Evolutionary conservation across 2,888 invertebrate species (phyloP), one percentile per base, ranked within the genome.

Genomic region (Diarsia rubi): DNA sequence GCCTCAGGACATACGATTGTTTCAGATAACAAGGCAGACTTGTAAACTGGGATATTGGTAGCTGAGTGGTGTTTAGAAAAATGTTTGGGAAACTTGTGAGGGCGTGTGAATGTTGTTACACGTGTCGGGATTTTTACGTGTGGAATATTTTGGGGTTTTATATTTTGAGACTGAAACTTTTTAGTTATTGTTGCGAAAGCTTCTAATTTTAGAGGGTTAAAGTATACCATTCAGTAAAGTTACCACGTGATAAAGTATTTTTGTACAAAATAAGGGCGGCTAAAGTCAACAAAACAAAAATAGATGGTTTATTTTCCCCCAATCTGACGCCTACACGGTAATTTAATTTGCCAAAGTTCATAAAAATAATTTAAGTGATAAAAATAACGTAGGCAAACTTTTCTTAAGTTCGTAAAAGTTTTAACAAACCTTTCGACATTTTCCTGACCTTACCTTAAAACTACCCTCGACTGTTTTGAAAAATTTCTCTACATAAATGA

Each of bases 1-100:
- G 92, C 93, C 93, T 89, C 90, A 91, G 92, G 93, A 92, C 92
- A 92, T 81, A 88, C 91, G 93, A 94, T 94, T 91, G 95, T 91
- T 92, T 88, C 86, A 89, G 90, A 89, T 92, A 93, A 92, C 85
- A 82, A 82, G 81, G 79, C 80, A 70, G 68, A 78, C 69, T 86
- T 87, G 83, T 84, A 88, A 88, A 88, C 89, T 86, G 86, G 87
- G 81, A 87, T 89, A 88, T 84, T 86, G 84, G 83, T 75, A 70
- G 75, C 75, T 78, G 80, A 85, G 73, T 83, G 81, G 81, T 85
- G 81, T 73, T 80, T 81, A 75, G 75, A 86, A 83, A 85, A 85
- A 85, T 77, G 68, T 68, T 78, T 85, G 82, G 47, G 77, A 37
- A 37, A 37, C 37, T 6, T 60, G 73, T 71, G 70, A 59, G 78